phyloP scores from a whole-genome alignment of 2,888 invertebrate genomes.

The Lepeophtheirus nordmannii region DNA sequence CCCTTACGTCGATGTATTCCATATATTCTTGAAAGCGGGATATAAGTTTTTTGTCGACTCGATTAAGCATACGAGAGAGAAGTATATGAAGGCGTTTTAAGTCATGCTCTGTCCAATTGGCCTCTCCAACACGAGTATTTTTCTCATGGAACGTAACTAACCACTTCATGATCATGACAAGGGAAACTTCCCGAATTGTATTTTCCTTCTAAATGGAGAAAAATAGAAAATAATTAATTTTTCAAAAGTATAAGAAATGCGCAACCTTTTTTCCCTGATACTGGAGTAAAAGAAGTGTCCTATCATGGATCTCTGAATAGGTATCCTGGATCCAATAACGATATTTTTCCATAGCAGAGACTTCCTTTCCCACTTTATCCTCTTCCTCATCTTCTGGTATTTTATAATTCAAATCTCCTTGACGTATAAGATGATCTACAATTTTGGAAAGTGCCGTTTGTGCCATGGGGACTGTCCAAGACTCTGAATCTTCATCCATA shows the following conservation, averaged over 20 bases:
- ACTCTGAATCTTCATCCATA: background rate
- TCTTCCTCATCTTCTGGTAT: background rate
- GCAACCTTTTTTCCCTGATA: background rate
- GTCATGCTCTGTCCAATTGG: background rate
- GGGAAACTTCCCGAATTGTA: background rate
- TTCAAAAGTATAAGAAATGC: too few species aligned
- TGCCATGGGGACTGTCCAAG: background rate
- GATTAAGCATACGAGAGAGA: background rate
- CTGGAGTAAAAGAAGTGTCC: background rate
- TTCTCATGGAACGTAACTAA: background rate
- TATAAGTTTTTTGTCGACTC: conserved; percentile 36
- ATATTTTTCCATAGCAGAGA: background rate
- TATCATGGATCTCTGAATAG: background rate
- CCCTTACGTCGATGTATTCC: conserved; percentile 50
- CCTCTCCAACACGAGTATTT: background rate
- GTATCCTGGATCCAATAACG: background rate
- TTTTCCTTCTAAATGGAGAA: background rate
- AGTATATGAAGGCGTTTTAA: background rate
- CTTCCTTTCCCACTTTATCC: background rate
- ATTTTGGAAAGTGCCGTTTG: background rate
- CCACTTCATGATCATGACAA: background rate
- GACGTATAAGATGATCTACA: background rate
- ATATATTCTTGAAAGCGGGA: conserved; percentile 57
- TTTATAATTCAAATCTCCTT: background rate
- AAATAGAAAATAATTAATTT: background rate